Evolutionary conservation across 2,888 invertebrate genomes (phyloP).

Genomic region (Hetaerina titia): DNA sequence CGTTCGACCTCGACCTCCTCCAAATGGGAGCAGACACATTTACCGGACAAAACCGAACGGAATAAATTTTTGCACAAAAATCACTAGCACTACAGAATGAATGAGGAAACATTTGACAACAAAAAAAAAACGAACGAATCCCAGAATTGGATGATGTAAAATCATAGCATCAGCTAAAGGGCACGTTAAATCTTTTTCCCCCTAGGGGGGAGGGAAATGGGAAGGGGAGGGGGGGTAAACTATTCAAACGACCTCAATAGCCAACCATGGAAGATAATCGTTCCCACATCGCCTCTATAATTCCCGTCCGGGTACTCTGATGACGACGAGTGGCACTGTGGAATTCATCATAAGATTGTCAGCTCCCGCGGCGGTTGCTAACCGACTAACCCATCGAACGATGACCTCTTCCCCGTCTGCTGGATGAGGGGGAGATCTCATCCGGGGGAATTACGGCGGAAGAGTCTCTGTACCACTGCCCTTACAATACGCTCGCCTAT

Average conservation of each 20-base stretch:
- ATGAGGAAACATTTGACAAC: no score
- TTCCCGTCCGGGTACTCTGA: neutral
- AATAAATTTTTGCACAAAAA: no score
- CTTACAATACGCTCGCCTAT: neutral
- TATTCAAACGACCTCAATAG: neutral
- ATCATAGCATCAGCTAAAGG: no score
- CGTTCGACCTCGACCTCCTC: no score
- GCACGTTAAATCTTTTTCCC: no score
- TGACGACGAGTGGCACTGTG: neutral
- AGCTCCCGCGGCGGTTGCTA: neutral
- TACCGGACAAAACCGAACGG: no score
- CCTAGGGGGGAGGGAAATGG: no score
- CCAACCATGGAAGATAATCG: neutral
- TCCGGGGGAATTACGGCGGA: neutral
- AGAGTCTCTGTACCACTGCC: neutral
- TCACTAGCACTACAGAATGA: no score
- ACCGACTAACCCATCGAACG: constrained; percentile 14
- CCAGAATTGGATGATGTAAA: no score
- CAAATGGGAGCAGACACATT: no score
- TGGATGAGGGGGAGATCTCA: neutral
- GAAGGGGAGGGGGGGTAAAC: no score
- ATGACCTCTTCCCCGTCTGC: neutral
- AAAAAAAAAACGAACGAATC: no score
- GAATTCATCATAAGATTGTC: neutral
- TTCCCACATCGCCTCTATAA: neutral